Base-by-base conservation (phyloP, 2,888 invertebrate genomes). In the Drosophila greeni region DNA sequence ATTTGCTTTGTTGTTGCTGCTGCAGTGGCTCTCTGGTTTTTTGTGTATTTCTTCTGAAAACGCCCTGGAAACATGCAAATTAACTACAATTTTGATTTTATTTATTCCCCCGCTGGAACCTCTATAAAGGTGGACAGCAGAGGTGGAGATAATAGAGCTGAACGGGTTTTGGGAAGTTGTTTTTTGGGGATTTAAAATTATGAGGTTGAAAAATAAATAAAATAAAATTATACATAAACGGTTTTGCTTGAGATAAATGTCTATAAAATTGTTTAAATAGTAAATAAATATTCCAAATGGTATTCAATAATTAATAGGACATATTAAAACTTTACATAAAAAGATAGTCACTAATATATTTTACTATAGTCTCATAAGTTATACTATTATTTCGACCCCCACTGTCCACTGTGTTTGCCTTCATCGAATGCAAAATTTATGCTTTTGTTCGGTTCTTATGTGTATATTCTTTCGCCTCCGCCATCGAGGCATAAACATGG, bases 1-100 rank as follows among this genome's bases (percentile, higher is more conserved):
- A 84, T 76, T 75, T 82, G 62, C 34, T 36, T 61, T 66, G 65
- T 65, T 65, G 48, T 49, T 48, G n/a, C 54, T 54, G 55, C 12
- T 45, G 45, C 20, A 47, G 18, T 47, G 31, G 20, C 39, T 20
- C 47, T 37, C 20, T 26, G 20, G 14, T 20, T 20, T 33, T 51
- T 39, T 56, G 49, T 43, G 43, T 39, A 18, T 34, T 82, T 78
- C 84, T 69, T 75, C 47, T 40, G 84, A 67, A 67, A 84, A 84
- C 71, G 61, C 48, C 71, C 79, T 64, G 80, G 58, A 75, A 78
- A 66, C 81, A 80, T 84, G 79, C 79, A 80, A 84, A 82, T 82
- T 76, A 72, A 66, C 61, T 76, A 64, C 61, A 66, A 76, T 61
- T 69, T 57, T 65, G 59, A 47, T 60, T 48, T 60, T 59, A 52